Evolutionary conservation across 2,888 invertebrate species (phyloP).

Genomic region (Polydrusus tereticollis): DNA sequence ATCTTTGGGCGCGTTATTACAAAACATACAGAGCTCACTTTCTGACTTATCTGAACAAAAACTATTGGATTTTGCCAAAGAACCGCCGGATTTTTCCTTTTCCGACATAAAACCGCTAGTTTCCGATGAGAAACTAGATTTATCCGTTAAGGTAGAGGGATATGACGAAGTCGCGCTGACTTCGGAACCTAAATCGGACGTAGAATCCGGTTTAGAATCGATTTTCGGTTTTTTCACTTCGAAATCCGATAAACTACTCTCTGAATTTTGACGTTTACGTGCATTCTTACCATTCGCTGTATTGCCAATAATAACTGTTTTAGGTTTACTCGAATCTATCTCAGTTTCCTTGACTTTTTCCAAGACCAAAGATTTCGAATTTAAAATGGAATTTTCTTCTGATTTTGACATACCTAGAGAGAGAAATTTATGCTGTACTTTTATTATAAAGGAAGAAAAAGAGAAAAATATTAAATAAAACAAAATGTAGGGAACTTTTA

Average conservation of each 20-base stretch:
- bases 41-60: constrained; percentile 33
- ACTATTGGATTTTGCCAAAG: constrained; percentile 13
- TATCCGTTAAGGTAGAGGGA: neutral
- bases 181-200: constrained; percentile 31
- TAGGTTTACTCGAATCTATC: constrained; percentile 9
- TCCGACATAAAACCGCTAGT: constrained; percentile 34
- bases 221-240: constrained; percentile 53
- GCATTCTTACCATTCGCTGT: constrained; percentile 16
- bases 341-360: neutral
- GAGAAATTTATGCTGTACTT: constrained; percentile 16
- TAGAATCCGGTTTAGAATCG: constrained; percentile 5
- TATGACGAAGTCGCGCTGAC: constrained; percentile 30
- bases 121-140: constrained; percentile 23
- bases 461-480: neutral
- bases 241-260: constrained; percentile 59
- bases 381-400: constrained; percentile 23
- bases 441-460: neutral
- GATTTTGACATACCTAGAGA: constrained; percentile 46
- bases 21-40: constrained; percentile 71
- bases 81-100: neutral
- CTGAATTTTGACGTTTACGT: constrained; percentile 57
- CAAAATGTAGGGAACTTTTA: neutral
- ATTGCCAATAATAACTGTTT: neutral
- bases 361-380: constrained; percentile 14
- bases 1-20: constrained; percentile 74